Evolutionary conservation across 2,888 invertebrate genomes (phyloP), one percentile per base, ranked within the genome.

Genomic region (Leptinotarsa haldemani): DNA sequence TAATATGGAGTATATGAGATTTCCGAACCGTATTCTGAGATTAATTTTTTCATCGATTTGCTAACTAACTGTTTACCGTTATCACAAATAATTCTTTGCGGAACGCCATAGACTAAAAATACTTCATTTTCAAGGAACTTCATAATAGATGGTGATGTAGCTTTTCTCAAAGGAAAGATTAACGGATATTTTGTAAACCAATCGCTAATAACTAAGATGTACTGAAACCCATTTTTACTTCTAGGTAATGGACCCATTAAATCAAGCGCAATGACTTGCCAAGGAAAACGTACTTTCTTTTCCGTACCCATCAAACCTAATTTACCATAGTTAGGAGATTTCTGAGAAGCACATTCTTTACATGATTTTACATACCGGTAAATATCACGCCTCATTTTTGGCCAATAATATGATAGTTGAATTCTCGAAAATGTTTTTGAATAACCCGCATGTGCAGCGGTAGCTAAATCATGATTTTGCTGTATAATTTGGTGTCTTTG

Each of bases 251-350:
- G 77, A 20, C 80, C 78, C 46, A 78, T 74, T 1, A 79, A 47
- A 73, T 81, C 80, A 3, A 75, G 18, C 9, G 76, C 72, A 3
- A 81, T 69, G 3, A 78, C 16, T 71, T 81, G 78, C 46, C 69
- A 81, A 20, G 79, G 77, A 69, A 69, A 77, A 15, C 61, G 25
- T 7, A 76, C 77, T 20, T 53, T 67, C 46, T 77, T 78, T 67
- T 73, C 73, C 13, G 22, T 53, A n/a, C 80, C 80, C 80, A 81
- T 80, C 16, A 79, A 64, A 30, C 80, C 79, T 15, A 77, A 64
- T 56, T 70, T 71, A 16, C 63, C 63, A 12, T 20, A 18, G 58
- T 77, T 77, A 15, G 69, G 69, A 12, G 71, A 46, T 65, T 80
- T 81, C 65, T 81, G 77, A 25, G 76, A 70, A 9, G 71, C 75